phyloP scores from a whole-genome alignment of 2,888 invertebrate species.

The Proisotoma minuta region DNA sequence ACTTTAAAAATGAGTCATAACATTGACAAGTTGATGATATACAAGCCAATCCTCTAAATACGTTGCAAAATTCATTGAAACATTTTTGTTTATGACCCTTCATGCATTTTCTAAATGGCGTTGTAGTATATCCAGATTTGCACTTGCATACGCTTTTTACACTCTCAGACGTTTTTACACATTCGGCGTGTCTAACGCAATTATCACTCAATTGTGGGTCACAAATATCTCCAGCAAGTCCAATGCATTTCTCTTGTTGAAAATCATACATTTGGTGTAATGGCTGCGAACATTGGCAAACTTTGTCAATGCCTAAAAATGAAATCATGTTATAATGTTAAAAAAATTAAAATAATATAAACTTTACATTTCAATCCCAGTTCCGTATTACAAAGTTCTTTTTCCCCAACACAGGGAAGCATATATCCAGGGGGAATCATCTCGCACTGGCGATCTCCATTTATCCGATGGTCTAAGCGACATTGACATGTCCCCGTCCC shows the following conservation, averaged over 20 bases:
- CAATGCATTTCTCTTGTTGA: conserved; percentile 24
- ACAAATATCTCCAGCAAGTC: conserved; percentile 27
- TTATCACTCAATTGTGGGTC: conserved; percentile 6
- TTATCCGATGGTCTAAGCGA: conserved; percentile 18
- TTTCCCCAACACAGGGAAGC: conserved; percentile 25
- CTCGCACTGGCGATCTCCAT: conserved; percentile 18
- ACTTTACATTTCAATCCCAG: conserved; percentile 23
- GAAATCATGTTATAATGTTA: no score
- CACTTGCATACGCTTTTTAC: conserved; percentile 10
- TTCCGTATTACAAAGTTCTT: conserved; percentile 24
- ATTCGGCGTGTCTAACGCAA: conserved; percentile 21
- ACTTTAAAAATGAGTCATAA: conserved; percentile 30
- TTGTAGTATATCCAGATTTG: conserved; percentile 18
- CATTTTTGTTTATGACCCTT: conserved; percentile 20
- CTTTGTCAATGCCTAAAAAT: conserved; percentile 30
- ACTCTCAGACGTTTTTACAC: background rate
- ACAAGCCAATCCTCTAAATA: conserved; percentile 25
- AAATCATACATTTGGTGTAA: conserved; percentile 26
- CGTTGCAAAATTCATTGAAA: conserved; percentile 31
- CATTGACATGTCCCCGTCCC: conserved; percentile 29
- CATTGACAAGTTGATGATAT: conserved; percentile 22
- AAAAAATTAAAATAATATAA: no score
- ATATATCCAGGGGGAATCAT: conserved; percentile 28
- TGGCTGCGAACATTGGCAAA: conserved; percentile 27
- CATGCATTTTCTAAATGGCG: conserved; percentile 27